Conservation (phyloP, 2,797 vertebrate species). For the Gymnopithys bicolor region DNA sequence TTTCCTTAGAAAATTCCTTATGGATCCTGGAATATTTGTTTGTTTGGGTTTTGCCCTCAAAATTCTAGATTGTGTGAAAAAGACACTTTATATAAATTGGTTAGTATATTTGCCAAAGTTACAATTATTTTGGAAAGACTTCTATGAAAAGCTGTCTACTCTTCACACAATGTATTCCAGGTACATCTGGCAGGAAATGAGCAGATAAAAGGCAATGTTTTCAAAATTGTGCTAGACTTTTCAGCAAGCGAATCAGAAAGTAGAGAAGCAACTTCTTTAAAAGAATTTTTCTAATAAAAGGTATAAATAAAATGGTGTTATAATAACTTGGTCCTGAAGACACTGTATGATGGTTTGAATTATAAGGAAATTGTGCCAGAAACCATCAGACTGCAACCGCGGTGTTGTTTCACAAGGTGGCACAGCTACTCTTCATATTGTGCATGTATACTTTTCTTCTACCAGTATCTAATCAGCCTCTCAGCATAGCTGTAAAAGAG, state of each 20-base stretch:
- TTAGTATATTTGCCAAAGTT: background rate
- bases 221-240: background rate
- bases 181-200: background rate
- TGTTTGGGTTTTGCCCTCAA: background rate
- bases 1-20: background rate
- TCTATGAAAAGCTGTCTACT: background rate
- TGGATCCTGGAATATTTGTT: background rate
- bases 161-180: background rate
- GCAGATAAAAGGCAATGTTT: background rate
- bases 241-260: background rate
- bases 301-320: background rate
- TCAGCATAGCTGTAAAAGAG: background rate
- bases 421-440: background rate
- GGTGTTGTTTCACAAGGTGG: slow-evolving; percentile 44
- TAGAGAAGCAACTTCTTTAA: background rate
- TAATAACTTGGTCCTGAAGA: background rate
- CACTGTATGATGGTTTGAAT: background rate
- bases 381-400: background rate
- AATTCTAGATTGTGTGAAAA: background rate
- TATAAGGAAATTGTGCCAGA: background rate
- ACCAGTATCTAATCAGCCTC: background rate
- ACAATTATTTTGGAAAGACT: background rate
- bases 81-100: background rate
- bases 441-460: background rate
- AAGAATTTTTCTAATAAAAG: background rate